Evolutionary conservation across 2,113 vertebrate species (phyloP), one percentile per base, ranked within the genome.

Genomic region (Campylomormyrus numenius): DNA sequence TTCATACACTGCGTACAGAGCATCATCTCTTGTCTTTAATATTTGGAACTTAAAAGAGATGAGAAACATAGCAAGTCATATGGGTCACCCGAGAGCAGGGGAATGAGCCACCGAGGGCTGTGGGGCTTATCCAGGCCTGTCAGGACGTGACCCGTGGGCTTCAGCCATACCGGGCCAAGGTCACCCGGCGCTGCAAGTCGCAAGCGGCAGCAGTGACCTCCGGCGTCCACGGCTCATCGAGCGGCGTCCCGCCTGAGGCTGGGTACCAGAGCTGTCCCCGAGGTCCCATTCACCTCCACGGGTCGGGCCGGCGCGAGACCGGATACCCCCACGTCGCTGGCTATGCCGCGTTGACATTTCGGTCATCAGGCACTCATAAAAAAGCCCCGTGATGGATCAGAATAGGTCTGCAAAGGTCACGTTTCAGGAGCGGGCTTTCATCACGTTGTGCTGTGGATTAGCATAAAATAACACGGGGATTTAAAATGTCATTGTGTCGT

Each of bases 361-460:
- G 74, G 74, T 42, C 52, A 19, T 42, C 35, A 7, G 11, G 87
- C 56, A 6, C 31, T 88, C 52, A 31, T 53, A 42, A 45, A 42
- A 83, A 58, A 53, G 49, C 52, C 52, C 13, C 5, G 77, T 62
- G 86, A 62, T 62, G 39, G 35, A 88, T 88, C 53, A 53, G 58
- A 88, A 88, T 62, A 53, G 87, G 53, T 66, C 87, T 45, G 31
- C 31, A 88, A 88, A 88, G 87, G 87, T 88, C 87, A 42, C 87
- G 21, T 88, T 62, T 88, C 39, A 39, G 42, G 66, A 11, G 10
- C n/a, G 31, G 35, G 19, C 21, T 46, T 88, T 88, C 53, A 45
- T 66, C 53, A 45, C 42, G 39, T 62, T 66, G 87, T 27, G 87
- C 27, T 88, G 35, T 62, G 87, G 87, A 88, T 88, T 88, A 62